phyloP scores from a whole-genome alignment of 2,797 vertebrate species.

The Cynopterus sphinx region DNA sequence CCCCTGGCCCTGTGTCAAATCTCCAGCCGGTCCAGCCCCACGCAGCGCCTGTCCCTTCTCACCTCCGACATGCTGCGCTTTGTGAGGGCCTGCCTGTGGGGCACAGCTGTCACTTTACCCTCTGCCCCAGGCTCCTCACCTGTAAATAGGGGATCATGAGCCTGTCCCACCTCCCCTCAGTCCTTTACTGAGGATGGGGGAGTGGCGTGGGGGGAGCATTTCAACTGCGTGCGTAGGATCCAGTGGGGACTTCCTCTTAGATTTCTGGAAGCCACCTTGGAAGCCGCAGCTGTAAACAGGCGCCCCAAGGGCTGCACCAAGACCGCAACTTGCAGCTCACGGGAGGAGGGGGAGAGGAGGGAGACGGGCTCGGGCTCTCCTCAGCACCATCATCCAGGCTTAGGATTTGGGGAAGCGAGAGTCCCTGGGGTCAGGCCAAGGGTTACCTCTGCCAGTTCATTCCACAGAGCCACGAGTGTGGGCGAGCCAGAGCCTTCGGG shows the following conservation, averaged over 20 bases:
- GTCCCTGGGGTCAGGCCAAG: background rate
- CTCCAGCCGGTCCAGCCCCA: background rate
- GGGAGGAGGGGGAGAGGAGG: background rate
- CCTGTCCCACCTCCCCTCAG: background rate
- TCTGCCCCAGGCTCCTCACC: background rate
- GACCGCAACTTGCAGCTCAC: no score
- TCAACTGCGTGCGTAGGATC: rapidly evolving
- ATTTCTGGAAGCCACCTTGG: background rate
- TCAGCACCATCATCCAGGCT: background rate
- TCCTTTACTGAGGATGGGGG: background rate
- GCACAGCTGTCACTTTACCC: rapidly evolving
- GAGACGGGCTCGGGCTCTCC: background rate
- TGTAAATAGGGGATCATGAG: background rate
- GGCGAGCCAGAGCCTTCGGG: background rate
- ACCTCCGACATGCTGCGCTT: background rate
- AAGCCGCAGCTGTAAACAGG: background rate
- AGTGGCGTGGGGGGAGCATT: rapidly evolving
- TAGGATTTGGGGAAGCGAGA: background rate
- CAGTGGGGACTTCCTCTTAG: rapidly evolving
- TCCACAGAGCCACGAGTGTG: background rate
- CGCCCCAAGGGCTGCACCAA: background rate
- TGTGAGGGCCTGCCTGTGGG: background rate
- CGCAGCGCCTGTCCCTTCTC: background rate
- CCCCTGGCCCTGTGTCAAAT: background rate
- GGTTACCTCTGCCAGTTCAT: background rate